Evolutionary conservation across 2,888 invertebrate genomes (phyloP).

Genomic region (Diplazon laetatorius): DNA sequence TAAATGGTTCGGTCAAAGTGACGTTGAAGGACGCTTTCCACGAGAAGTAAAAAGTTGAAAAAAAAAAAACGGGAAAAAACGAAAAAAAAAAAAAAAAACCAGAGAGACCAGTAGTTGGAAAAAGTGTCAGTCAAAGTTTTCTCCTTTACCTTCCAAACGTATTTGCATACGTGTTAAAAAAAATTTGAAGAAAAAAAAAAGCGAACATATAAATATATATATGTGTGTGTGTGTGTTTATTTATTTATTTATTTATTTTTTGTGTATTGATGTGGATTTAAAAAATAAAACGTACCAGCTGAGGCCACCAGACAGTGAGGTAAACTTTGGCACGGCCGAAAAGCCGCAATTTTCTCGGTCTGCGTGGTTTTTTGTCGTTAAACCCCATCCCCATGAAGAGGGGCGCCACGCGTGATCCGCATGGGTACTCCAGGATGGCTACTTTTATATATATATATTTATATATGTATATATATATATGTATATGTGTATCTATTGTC

Average conservation of each 20-base stretch:
- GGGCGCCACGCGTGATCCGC: conserved; percentile 81
- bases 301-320: conserved; percentile 85
- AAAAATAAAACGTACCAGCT: conserved; percentile 83
- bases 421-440: conserved; percentile 81
- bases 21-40: background rate
- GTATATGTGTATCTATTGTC: too few species aligned
- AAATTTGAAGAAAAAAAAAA: too few species aligned
- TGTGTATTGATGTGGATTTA: background rate
- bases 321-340: conserved; percentile 86
- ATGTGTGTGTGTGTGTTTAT: background rate
- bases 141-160: background rate
- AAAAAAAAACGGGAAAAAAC: background rate
- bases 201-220: conserved; percentile 18
- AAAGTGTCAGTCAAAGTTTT: background rate
- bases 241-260: too few species aligned
- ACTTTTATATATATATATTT: too few species aligned
- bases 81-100: background rate
- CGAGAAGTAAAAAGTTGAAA: background rate
- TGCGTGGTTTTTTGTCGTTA: conserved; percentile 84
- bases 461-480: too few species aligned
- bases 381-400: conserved; percentile 83
- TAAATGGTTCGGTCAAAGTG: background rate
- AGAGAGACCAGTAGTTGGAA: too few species aligned
- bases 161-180: background rate
- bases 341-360: conserved; percentile 84